phyloP scores from a whole-genome alignment of 2,113 vertebrate species.

The Phaethornis superciliosus region DNA sequence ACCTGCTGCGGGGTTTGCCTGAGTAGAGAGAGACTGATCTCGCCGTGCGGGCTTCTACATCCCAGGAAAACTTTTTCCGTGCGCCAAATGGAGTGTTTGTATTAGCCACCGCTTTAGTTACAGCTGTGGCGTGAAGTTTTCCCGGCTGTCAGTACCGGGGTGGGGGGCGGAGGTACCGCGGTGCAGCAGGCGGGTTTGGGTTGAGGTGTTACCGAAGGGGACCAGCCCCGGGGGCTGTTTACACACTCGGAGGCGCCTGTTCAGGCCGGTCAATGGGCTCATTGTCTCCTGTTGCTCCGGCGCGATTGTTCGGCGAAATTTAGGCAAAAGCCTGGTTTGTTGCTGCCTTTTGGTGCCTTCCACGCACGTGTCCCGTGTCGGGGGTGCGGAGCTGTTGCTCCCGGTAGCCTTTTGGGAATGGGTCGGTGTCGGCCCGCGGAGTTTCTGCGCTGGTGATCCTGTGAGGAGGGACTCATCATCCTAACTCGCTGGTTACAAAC shows the following conservation, averaged over 20 bases:
- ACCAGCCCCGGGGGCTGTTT: fast-evolving
- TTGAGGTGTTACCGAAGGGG: too few relatives aligned
- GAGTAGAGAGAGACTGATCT: neutral
- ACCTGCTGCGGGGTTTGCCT: neutral
- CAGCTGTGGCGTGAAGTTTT: neutral
- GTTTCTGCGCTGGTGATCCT: neutral
- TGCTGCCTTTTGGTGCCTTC: neutral
- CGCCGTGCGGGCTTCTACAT: neutral
- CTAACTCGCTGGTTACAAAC: neutral
- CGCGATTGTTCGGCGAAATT: neutral
- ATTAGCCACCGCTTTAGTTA: fast-evolving
- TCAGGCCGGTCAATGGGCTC: neutral
- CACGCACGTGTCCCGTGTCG: neutral
- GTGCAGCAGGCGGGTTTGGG: neutral
- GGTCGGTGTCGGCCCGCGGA: neutral
- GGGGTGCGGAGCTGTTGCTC: neutral
- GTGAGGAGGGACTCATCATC: neutral
- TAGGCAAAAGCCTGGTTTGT: neutral
- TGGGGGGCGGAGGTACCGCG: neutral
- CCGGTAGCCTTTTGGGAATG: neutral
- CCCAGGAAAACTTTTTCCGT: neutral
- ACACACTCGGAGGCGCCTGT: neutral
- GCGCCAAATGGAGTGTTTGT: fast-evolving
- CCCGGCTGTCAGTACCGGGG: neutral
- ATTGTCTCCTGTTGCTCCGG: neutral